Percentiles rank a stretch among this genome's conserved stretches.
phyloP scores from a whole-genome alignment of 2,113 vertebrate species.

The Corvus moneduloides region DNA sequence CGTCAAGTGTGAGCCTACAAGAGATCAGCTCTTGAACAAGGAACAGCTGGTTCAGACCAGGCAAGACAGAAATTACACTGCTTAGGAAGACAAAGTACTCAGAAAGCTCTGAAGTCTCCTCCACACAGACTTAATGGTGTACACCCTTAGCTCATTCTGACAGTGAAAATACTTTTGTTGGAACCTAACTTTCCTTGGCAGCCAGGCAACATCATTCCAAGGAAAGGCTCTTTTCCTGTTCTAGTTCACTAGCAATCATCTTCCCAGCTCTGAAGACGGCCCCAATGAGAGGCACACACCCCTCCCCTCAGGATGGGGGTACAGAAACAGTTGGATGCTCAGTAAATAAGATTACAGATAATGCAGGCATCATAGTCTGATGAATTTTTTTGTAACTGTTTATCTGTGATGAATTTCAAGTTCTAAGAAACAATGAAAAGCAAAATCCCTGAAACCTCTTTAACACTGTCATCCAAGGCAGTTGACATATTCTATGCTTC shows the following conservation, averaged over 20 bases:
- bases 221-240: not conserved
- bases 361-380: not conserved
- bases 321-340: not conserved
- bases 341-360: not conserved
- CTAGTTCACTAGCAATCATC: not conserved
- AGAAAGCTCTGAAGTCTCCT: not conserved
- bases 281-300: not conserved
- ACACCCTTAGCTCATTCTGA: not conserved
- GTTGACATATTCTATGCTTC: not conserved
- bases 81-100: slow-evolving; percentile 4
- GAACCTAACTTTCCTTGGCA: not conserved
- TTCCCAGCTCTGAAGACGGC: not conserved
- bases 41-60: slow-evolving; percentile 13
- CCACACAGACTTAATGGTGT: not conserved
- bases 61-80: not conserved
- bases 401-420: not conserved
- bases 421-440: not conserved
- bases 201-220: not conserved
- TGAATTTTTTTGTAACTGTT: not conserved
- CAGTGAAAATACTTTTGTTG: not conserved
- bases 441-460: not conserved
- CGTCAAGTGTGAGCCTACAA: not conserved
- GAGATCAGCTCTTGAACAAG: slow-evolving; percentile 9
- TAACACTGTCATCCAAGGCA: not conserved
- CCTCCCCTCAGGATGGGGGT: not conserved